phyloP scores from a whole-genome alignment of 2,797 vertebrate species.

The Momotus momota region DNA sequence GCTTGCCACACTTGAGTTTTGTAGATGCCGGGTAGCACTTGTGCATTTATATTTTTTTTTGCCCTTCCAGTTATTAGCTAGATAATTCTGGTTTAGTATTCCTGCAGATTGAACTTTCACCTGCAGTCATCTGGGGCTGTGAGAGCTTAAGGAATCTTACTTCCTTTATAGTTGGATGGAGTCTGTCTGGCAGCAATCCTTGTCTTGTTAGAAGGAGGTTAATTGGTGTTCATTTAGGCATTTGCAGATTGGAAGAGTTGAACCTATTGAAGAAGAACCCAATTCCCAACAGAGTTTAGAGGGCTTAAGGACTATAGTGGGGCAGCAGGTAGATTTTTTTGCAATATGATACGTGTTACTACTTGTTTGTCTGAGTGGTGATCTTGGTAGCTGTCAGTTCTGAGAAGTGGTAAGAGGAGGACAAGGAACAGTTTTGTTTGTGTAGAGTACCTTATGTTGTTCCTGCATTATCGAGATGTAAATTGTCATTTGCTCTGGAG shows the following conservation, averaged over 20 bases:
- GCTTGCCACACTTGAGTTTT: rapidly evolving
- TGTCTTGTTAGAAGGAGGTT: not conserved
- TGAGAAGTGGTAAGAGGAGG: not conserved
- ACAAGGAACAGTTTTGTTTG: not conserved
- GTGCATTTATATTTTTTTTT: not conserved
- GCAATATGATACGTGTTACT: not conserved
- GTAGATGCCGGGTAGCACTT: not conserved
- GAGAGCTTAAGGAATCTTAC: not conserved
- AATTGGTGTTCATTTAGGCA: not conserved
- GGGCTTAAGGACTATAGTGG: not conserved
- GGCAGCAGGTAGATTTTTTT: not conserved
- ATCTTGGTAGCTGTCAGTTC: not conserved
- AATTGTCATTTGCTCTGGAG: not conserved
- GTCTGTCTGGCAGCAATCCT: not conserved
- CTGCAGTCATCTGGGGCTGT: not conserved
- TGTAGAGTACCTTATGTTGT: not conserved
- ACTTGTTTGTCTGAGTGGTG: not conserved
- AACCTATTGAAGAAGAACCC: not conserved
- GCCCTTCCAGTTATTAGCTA: not conserved
- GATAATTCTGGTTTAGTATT: not conserved
- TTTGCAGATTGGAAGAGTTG: not conserved
- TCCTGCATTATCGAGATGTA: not conserved
- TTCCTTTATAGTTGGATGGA: not conserved
- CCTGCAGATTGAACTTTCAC: not conserved
- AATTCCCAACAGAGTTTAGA: not conserved